Evolutionary conservation across 2,797 vertebrate species (phyloP).

Genomic region (Siniperca undulata): DNA sequence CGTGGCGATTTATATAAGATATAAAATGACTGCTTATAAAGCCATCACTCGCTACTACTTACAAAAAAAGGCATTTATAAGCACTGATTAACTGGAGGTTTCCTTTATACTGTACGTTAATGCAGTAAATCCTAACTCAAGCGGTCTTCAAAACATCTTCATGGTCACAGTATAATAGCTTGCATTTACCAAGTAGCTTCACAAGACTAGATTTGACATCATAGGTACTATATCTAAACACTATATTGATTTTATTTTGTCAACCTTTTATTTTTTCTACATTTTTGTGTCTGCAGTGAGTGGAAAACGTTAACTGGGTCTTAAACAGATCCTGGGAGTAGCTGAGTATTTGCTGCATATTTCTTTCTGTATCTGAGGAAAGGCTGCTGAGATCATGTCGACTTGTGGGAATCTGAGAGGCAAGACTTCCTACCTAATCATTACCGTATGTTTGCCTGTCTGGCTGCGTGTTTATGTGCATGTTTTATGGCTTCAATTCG

Average conservation of each 20-base stretch:
- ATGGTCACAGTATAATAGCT: not conserved
- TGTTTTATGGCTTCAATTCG: slow-evolving; percentile 48
- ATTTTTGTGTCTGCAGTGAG: slow-evolving; percentile 5
- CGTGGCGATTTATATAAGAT: not conserved
- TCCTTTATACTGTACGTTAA: slow-evolving; percentile 1
- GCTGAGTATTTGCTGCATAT: not conserved
- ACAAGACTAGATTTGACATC: not conserved
- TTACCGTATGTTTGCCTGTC: slow-evolving; percentile 50
- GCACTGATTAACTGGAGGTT: not conserved
- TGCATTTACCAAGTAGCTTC: not conserved
- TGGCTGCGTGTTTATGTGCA: slow-evolving; percentile 14
- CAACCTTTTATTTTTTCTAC: not conserved
- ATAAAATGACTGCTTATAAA: slow-evolving; percentile 1
- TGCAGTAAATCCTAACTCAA: not conserved
- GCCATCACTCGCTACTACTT: not conserved
- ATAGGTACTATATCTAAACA: not conserved
- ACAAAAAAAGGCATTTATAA: not conserved
- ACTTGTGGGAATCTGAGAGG: slow-evolving; percentile 27
- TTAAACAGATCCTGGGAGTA: slow-evolving; percentile 15
- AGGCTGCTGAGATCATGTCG: slow-evolving; percentile 37
- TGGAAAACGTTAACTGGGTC: slow-evolving; percentile 1
- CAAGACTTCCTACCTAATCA: slow-evolving; percentile 61
- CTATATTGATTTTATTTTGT: not conserved
- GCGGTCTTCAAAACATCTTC: slow-evolving; percentile 16
- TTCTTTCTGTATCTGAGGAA: slow-evolving; percentile 24